Percentiles rank a stretch among this genome's conserved stretches.
phyloP scores from a whole-genome alignment of 2,888 invertebrate species.

The Cecidostiba fungosa region DNA sequence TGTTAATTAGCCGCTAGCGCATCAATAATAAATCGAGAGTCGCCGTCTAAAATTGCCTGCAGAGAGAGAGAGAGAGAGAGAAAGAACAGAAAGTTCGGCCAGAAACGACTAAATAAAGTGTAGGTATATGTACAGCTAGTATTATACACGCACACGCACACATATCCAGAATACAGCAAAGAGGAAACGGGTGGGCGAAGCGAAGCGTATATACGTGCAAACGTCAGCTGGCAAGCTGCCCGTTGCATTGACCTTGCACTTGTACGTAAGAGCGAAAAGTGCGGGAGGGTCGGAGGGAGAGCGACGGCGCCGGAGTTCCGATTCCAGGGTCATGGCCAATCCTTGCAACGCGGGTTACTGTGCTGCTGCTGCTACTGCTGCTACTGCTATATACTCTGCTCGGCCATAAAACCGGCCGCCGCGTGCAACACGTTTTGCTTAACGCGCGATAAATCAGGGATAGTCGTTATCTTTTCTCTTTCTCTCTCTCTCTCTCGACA shows the following conservation, averaged over 20 bases:
- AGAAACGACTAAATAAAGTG: too few relatives aligned
- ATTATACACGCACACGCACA: too few relatives aligned
- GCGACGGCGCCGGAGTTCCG: constrained; percentile 18
- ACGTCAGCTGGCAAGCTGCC: constrained; percentile 70
- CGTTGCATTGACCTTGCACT: constrained; percentile 74
- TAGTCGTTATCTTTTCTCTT: background rate
- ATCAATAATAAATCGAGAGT: background rate
- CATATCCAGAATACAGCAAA: background rate
- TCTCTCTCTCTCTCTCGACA: background rate
- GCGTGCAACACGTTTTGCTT: constrained; percentile 47
- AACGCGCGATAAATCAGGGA: constrained; percentile 38
- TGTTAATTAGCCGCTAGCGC: background rate
- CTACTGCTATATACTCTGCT: too few relatives aligned
- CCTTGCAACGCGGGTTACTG: constrained; percentile 44
- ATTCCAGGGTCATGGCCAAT: constrained; percentile 67
- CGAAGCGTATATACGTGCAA: constrained; percentile 46
- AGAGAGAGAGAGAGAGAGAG: background rate
- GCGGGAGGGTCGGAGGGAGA: constrained; percentile 51
- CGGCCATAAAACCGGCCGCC: constrained; percentile 2
- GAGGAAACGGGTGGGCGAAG: constrained; percentile 44
- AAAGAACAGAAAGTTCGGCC: background rate
- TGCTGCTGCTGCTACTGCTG: background rate
- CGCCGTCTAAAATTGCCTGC: too few relatives aligned
- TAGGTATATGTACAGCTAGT: too few relatives aligned
- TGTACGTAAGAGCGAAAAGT: constrained; percentile 68